Evolutionary conservation across 2,888 invertebrate species (phyloP).

Genomic region (Gandaritis pyraliata): DNA sequence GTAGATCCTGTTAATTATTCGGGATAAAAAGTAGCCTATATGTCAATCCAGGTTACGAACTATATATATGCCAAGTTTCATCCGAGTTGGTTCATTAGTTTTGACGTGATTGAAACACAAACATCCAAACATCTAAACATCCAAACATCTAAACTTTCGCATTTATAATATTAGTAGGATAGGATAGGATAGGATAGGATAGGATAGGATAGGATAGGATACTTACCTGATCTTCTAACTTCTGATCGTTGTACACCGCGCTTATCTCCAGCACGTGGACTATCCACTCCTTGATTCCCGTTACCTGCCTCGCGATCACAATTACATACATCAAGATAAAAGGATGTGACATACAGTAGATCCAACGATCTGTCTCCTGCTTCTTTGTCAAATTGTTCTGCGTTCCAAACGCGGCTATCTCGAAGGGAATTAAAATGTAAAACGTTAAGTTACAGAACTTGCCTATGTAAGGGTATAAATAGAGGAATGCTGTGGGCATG

Average conservation of each 20-base stretch:
- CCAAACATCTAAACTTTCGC: too few relatives aligned
- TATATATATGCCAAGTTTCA: too few relatives aligned
- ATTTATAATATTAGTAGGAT: too few relatives aligned
- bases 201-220: too few relatives aligned
- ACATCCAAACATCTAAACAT: too few relatives aligned
- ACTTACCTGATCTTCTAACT: constrained; percentile 19
- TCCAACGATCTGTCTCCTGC: constrained; percentile 32
- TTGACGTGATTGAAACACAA: too few relatives aligned
- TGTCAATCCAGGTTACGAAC: too few relatives aligned
- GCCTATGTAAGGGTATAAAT: constrained; percentile 15
- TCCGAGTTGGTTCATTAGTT: too few relatives aligned
- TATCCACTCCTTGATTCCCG: constrained; percentile 23
- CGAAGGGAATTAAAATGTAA: constrained; percentile 26
- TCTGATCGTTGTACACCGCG: constrained; percentile 29
- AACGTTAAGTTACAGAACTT: constrained; percentile 6
- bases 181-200: too few relatives aligned
- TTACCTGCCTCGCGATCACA: constrained; percentile 18
- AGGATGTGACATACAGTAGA: constrained; percentile 31
- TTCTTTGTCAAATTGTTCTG: constrained; percentile 32
- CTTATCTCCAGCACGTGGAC: constrained; percentile 20
- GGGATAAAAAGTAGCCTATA: too few relatives aligned
- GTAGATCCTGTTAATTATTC: too few relatives aligned
- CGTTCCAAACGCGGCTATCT: constrained; percentile 31
- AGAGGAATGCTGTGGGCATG: constrained; percentile 21
- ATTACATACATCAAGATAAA: constrained; percentile 21